These are phyloP conservation scores for Eilema depressum DNA, from an alignment of 2,888 invertebrate genomes.

Conservation along the genomic window DNA sequence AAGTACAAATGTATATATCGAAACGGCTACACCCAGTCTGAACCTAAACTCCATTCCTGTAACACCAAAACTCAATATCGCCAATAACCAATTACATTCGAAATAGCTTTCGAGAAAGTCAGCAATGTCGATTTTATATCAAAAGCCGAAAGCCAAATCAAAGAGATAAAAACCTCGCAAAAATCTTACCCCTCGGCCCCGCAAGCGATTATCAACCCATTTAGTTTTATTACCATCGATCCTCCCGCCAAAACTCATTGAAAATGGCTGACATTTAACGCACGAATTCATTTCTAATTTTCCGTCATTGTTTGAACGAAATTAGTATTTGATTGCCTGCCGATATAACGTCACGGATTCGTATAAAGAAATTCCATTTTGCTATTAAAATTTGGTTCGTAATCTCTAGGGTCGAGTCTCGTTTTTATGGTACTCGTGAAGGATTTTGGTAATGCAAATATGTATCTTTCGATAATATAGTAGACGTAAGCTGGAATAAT, in stretches of 20 bases:
- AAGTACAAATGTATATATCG: background rate
- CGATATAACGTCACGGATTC: slow-evolving; percentile 25
- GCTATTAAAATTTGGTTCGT: slow-evolving; percentile 21
- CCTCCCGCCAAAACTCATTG: slow-evolving; percentile 51
- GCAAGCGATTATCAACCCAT: slow-evolving; percentile 59
- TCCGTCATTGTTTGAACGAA: slow-evolving; percentile 74
- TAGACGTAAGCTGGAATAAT: background rate
- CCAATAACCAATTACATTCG: slow-evolving; percentile 48
- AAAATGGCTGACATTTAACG: slow-evolving; percentile 69
- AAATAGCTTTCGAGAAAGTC: slow-evolving; percentile 53
- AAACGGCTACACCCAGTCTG: background rate
- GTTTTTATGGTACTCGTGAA: slow-evolving; percentile 14
- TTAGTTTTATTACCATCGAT: slow-evolving; percentile 61
- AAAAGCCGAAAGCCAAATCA: slow-evolving; percentile 44
- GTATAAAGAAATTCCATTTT: slow-evolving; percentile 22
- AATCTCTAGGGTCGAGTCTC: slow-evolving; percentile 14
- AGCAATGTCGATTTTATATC: slow-evolving; percentile 55
- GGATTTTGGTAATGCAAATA: slow-evolving; percentile 11
- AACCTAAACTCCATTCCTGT: slow-evolving; percentile 30
- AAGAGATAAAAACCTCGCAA: slow-evolving; percentile 50
- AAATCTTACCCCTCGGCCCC: slow-evolving; percentile 43
- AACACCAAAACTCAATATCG: slow-evolving; percentile 45
- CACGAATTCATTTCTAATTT: slow-evolving; percentile 79
- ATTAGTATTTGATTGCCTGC: slow-evolving; percentile 77
- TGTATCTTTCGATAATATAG: background rate